phyloP scores from a whole-genome alignment of 92 coral and sea anemone species.

The Zoanthus gigantus region DNA sequence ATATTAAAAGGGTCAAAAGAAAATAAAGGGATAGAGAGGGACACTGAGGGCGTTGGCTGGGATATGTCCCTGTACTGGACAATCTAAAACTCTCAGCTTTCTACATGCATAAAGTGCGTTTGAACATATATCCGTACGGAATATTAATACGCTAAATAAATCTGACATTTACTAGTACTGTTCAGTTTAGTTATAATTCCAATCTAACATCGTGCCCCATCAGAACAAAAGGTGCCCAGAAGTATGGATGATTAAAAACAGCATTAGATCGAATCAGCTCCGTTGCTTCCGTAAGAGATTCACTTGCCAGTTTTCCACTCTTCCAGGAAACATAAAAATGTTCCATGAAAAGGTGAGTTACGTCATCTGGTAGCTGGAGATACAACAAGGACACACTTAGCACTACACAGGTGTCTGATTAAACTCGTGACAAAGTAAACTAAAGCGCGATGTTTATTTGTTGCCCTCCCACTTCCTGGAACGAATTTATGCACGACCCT shows the following conservation, averaged over 20 bases:
- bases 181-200: neutral
- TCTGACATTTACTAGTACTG: neutral
- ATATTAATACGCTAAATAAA: no score
- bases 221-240: slow-evolving; percentile 16
- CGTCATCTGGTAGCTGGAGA: slow-evolving; percentile 32
- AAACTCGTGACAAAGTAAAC: no score
- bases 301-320: slow-evolving; percentile 8
- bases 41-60: no score
- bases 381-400: neutral
- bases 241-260: neutral
- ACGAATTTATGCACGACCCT: no score
- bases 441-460: no score
- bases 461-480: no score
- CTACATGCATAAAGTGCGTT: no score
- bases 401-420: neutral
- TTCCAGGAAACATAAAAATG: neutral
- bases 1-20: no score
- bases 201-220: slow-evolving; percentile 18
- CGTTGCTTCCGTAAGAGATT: slow-evolving; percentile 16
- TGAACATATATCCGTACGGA: no score
- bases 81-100: no score
- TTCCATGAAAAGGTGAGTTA: slow-evolving; percentile 9
- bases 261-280: neutral
- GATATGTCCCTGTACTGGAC: no score
- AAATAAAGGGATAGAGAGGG: no score